Percentiles rank a stretch among this genome's conserved stretches.
Evolutionary conservation across 2,797 vertebrate genomes (phyloP).

Genomic region (Dallia pectoralis): DNA sequence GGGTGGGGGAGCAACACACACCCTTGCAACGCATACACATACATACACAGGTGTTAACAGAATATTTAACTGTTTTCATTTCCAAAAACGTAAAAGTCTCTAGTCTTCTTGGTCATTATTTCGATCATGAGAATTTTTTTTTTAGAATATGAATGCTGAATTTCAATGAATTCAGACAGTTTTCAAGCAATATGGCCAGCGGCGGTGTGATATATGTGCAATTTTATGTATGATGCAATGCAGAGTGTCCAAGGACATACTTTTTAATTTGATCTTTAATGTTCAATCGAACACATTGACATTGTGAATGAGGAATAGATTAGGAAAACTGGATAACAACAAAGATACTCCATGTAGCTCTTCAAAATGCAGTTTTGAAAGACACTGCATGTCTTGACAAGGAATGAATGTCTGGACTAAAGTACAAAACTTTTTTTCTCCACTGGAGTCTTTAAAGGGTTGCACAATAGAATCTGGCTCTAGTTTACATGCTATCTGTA

Average conservation of each 20-base stretch:
- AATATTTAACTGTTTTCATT: background rate
- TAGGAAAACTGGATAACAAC: background rate
- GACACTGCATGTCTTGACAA: conserved; percentile 52
- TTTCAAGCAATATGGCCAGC: background rate
- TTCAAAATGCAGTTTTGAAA: conserved; percentile 27
- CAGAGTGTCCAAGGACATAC: too few species aligned
- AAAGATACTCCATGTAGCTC: background rate
- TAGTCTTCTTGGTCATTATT: background rate
- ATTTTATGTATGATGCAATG: too few species aligned
- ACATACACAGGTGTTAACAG: conserved; percentile 10
- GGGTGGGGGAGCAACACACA: background rate
- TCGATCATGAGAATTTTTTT: background rate
- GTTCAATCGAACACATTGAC: too few species aligned
- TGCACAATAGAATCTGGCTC: conserved; percentile 43
- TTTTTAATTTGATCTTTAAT: background rate
- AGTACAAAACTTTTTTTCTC: conserved; percentile 38
- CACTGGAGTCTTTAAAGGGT: conserved; percentile 29
- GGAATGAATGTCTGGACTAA: conserved; percentile 46
- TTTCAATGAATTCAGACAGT: background rate
- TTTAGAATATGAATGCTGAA: background rate
- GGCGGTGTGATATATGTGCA: too few species aligned
- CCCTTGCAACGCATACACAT: background rate
- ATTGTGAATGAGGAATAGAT: background rate
- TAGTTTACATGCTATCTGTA: conserved; percentile 26
- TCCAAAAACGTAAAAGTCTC: background rate